These are phyloP conservation scores for Clunio marinus DNA, from an alignment of 2,888 invertebrate genomes.

Conservation along the genomic window DNA sequence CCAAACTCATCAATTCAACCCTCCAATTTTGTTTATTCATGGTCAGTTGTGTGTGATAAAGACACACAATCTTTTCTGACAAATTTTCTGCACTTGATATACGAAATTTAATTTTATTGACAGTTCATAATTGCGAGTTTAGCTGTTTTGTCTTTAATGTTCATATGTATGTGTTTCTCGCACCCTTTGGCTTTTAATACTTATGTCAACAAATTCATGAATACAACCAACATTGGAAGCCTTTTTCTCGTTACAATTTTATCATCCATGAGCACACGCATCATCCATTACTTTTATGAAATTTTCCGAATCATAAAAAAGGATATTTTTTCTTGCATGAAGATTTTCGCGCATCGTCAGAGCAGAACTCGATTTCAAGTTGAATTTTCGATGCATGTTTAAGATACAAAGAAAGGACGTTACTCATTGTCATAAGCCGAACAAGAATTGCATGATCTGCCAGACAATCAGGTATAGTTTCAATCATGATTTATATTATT, in stretches of 20 bases:
- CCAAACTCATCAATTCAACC: background rate
- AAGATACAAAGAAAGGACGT: too few relatives aligned
- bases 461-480: background rate
- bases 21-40: background rate
- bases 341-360: background rate
- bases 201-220: background rate
- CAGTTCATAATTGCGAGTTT: background rate
- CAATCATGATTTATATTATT: slow-evolving; percentile 3
- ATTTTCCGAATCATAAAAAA: background rate
- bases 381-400: too few relatives aligned
- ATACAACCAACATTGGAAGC: too few relatives aligned
- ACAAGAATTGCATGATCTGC: too few relatives aligned
- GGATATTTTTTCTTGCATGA: background rate
- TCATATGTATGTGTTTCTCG: background rate
- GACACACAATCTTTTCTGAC: background rate
- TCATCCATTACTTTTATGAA: background rate
- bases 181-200: background rate
- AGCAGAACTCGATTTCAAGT: background rate
- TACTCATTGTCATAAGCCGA: background rate
- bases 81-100: slow-evolving; percentile 11
- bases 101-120: background rate
- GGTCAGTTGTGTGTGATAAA: slow-evolving; percentile 12
- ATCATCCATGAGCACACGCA: too few relatives aligned
- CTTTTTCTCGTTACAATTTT: too few relatives aligned
- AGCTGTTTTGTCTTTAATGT: too few relatives aligned